Evolutionary conservation across 2,888 invertebrate species (phyloP).

Genomic region (Hartigia nigra): DNA sequence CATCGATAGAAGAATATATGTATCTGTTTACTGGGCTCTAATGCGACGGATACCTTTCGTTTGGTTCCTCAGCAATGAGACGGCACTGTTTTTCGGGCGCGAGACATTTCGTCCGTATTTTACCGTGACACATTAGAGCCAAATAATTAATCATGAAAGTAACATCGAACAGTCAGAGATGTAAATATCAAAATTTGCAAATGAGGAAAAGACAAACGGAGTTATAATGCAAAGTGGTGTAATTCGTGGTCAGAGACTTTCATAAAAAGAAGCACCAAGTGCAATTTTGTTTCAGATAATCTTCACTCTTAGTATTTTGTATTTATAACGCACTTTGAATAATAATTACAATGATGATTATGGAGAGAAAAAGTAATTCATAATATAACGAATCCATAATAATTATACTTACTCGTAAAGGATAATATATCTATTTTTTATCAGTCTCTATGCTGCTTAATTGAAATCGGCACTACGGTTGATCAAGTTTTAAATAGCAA

Average conservation of each 20-base stretch:
- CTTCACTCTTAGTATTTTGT: not conserved
- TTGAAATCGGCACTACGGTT: not conserved
- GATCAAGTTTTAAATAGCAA: not conserved
- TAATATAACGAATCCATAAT: not conserved
- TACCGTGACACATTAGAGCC: slow-evolving; percentile 50
- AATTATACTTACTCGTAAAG: not conserved
- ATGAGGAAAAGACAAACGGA: slow-evolving; percentile 51
- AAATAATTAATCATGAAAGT: slow-evolving; percentile 48
- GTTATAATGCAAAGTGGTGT: slow-evolving; percentile 53
- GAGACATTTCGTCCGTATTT: not conserved
- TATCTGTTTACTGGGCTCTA: slow-evolving; percentile 51
- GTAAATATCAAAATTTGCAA: slow-evolving; percentile 55
- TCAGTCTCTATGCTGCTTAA: not conserved
- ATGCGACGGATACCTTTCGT: slow-evolving; percentile 33
- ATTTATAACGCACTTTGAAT: not conserved
- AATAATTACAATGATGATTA: not conserved
- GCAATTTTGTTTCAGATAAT: not conserved
- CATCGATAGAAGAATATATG: slow-evolving; percentile 55
- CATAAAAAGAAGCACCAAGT: not conserved
- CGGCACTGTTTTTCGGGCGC: not conserved
- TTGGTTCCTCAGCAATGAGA: not conserved
- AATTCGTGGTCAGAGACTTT: slow-evolving; percentile 42
- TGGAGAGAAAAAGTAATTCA: not conserved
- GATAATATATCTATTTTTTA: not conserved
- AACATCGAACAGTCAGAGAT: slow-evolving; percentile 59